Evolutionary conservation across 2,888 invertebrate species (phyloP).

Genomic region (Spodoptera picta): DNA sequence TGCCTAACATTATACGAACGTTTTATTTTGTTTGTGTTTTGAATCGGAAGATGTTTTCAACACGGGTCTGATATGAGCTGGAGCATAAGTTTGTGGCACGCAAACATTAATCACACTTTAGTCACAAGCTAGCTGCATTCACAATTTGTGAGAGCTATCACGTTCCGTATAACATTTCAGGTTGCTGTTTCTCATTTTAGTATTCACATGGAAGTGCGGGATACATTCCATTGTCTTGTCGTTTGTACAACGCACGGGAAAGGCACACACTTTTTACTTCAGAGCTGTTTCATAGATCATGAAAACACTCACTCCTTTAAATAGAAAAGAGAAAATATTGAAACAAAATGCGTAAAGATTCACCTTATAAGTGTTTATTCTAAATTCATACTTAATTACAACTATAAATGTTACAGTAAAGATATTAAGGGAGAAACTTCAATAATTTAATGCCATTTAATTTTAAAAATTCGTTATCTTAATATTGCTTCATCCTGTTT

Average conservation of each 20-base stretch:
- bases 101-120: conserved; percentile 39
- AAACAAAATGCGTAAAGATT: conserved; percentile 48
- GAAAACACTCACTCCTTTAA: conserved; percentile 47
- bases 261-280: conserved; percentile 57
- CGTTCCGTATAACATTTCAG: conserved; percentile 17
- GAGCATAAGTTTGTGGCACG: conserved; percentile 16
- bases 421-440: conserved; percentile 28
- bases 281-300: conserved; percentile 50
- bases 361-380: conserved; percentile 40
- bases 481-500: conserved; percentile 5
- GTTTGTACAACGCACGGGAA: conserved; percentile 50
- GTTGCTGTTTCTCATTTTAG: conserved; percentile 28
- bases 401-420: conserved; percentile 56
- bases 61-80: neutral
- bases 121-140: conserved; percentile 29
- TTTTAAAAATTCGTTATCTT: conserved; percentile 30
- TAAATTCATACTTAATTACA: conserved; percentile 43
- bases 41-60: conserved; percentile 2
- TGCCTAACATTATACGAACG: conserved; percentile 17
- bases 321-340: conserved; percentile 34
- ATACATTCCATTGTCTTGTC: conserved; percentile 54
- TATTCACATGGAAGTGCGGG: conserved; percentile 37
- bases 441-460: conserved; percentile 29
- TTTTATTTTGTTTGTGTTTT: conserved; percentile 11
- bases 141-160: conserved; percentile 25